Evolutionary conservation across 2,888 invertebrate genomes (phyloP), one percentile per base, ranked within the genome.

Genomic region (Sphaerophoria taeniata): DNA sequence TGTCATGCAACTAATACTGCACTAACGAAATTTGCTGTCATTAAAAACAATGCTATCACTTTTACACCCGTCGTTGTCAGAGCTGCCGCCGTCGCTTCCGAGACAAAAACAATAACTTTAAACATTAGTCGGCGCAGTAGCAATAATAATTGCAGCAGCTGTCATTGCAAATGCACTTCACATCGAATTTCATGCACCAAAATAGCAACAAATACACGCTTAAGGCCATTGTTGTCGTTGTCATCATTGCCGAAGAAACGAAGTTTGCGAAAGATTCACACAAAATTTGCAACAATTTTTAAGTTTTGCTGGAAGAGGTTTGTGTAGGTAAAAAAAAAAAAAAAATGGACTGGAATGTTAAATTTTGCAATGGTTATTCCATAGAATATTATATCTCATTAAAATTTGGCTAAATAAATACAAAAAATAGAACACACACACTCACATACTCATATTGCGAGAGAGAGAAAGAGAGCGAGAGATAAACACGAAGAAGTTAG

Each of bases 231-330:
- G 61, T 69, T 81, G 67, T 70, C 61, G 69, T 71, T 79, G 71
- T 74, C 70, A 45, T 74, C 65, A 49, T 73, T 69, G 53, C 76
- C 76, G 36, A 77, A 74, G 31, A 81, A 82, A 70, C 81, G 85
- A 73, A 77, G 67, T 82, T 81, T 80, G 53, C 72, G 81, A 73
- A 86, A 77, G 77, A 82, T 81, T 77, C 81, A 81, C 81, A 86
- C 85, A 81, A 86, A 86, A 82, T 77, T 86, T 77, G 77, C 81
- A 77, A 86, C 79, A 86, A 86, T 81, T 81, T 81, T 86, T 72
- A 81, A 81, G 65, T 73, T 77, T 77, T 86, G 85, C 77, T 77
- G 73, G 73, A 86, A 71, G 45, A 81, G 70, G 33, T 77, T 81
- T 77, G 72, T 73, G 56, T 85, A 80, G 67, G 75, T 60, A 47